Evolutionary conservation across 2,797 vertebrate species (phyloP).

Genomic region (Propithecus perrieri): DNA sequence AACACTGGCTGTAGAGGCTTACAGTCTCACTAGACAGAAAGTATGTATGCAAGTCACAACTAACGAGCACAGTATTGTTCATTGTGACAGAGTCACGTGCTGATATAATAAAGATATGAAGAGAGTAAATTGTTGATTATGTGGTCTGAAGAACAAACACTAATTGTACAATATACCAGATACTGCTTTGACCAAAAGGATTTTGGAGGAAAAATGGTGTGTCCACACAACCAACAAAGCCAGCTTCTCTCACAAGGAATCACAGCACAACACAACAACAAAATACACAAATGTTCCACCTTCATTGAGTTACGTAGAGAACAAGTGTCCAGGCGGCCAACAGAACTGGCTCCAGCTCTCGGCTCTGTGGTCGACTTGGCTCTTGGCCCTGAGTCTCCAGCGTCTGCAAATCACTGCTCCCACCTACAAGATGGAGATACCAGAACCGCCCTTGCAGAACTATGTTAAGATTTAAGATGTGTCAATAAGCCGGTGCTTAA

Average conservation of each 20-base stretch:
- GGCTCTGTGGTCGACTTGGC: neutral
- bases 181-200: neutral
- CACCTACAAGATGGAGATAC: neutral
- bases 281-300: neutral
- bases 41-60: neutral
- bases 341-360: neutral
- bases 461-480: neutral
- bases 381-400: neutral
- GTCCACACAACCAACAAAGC: neutral
- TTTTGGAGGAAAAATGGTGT: neutral
- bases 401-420: neutral
- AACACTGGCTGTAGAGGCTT: neutral
- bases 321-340: accelerated
- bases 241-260: neutral
- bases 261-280: neutral
- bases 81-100: neutral
- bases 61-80: neutral
- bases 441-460: neutral
- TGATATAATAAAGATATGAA: conserved; percentile 25
- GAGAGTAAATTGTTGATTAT: conserved; percentile 33
- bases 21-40: neutral
- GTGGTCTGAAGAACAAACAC: neutral
- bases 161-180: neutral
- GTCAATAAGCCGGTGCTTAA: neutral
- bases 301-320: neutral